Evolutionary conservation across 2,888 invertebrate genomes (phyloP).

Genomic region (Synanthedon tipuliformis): DNA sequence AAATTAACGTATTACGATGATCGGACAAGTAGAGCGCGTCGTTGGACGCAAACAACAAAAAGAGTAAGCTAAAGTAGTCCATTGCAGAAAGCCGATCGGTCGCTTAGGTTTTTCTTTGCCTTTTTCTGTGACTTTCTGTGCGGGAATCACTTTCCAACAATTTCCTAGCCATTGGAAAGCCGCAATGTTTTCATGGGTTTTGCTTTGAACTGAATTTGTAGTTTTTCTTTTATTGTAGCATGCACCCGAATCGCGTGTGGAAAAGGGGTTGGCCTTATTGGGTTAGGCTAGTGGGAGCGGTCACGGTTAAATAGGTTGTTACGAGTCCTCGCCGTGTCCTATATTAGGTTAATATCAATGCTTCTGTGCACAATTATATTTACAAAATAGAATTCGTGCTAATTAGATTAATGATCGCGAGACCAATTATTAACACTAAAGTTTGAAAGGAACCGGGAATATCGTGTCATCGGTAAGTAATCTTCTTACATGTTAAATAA

Average conservation of each 20-base stretch:
- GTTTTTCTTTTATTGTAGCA: constrained; percentile 1
- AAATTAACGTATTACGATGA: constrained; percentile 11
- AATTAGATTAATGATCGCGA: too few relatives aligned
- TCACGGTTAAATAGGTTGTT: not conserved
- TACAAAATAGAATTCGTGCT: too few relatives aligned
- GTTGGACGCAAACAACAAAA: constrained; percentile 16
- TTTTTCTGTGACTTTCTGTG: constrained; percentile 31
- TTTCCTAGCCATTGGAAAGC: constrained; percentile 21
- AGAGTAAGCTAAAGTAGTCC: constrained; percentile 10
- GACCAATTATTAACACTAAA: too few relatives aligned
- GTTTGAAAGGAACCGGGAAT: too few relatives aligned
- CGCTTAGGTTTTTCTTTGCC: constrained; percentile 24
- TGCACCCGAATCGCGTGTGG: constrained; percentile 27
- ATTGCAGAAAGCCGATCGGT: constrained; percentile 15
- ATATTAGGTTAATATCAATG: constrained; percentile 25
- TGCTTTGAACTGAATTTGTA: not conserved
- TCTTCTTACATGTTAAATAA: too few relatives aligned
- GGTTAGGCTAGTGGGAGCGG: constrained; percentile 15
- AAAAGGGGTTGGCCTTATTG: constrained; percentile 39
- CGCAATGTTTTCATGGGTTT: not conserved
- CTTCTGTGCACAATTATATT: too few relatives aligned
- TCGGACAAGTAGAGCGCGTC: constrained; percentile 35
- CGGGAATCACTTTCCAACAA: constrained; percentile 38
- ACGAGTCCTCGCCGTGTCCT: not conserved
- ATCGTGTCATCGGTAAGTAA: too few relatives aligned